phyloP scores from a whole-genome alignment of 2,888 invertebrate species.

The Auanema freiburgensis region DNA sequence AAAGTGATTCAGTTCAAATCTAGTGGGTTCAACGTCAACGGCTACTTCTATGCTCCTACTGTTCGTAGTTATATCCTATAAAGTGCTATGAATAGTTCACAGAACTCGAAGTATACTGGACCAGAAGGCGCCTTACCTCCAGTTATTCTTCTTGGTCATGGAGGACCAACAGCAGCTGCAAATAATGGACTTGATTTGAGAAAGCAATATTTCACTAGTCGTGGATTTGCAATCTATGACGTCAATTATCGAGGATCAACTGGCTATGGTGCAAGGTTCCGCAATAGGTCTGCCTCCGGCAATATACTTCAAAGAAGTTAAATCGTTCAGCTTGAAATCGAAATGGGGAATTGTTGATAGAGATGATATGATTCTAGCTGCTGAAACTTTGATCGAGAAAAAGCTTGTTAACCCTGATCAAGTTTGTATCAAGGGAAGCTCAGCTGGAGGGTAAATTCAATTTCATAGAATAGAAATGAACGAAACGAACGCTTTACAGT shows the following conservation, averaged over 20 bases:
- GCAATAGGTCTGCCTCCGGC: slow-evolving; percentile 60
- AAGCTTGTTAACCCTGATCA: slow-evolving; percentile 62
- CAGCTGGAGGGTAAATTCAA: slow-evolving; percentile 48
- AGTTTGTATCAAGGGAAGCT: slow-evolving; percentile 67
- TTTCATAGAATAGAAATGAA: background rate
- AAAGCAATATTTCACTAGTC: slow-evolving; percentile 61
- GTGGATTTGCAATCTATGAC: slow-evolving; percentile 67
- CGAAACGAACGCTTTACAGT: slow-evolving; percentile 20
- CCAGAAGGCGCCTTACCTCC: slow-evolving; percentile 64
- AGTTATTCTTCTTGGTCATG: slow-evolving; percentile 66
- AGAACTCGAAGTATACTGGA: slow-evolving; percentile 64
- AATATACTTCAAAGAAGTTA: background rate
- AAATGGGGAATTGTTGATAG: slow-evolving; percentile 66
- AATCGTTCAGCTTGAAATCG: slow-evolving; percentile 49
- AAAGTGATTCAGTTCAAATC: slow-evolving; percentile 61
- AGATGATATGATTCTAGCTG: slow-evolving; percentile 66
- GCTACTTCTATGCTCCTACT: slow-evolving; percentile 63
- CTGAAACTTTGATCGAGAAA: slow-evolving; percentile 59
- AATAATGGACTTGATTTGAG: slow-evolving; percentile 61
- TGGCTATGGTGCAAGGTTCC: slow-evolving; percentile 66
- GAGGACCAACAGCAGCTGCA: slow-evolving; percentile 66
- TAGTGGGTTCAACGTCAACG: slow-evolving; percentile 37
- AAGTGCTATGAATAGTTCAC: background rate
- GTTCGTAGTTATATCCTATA: slow-evolving; percentile 18
- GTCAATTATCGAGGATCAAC: slow-evolving; percentile 68